Percentiles rank a stretch among this genome's conserved stretches.
Evolutionary conservation across 2,888 invertebrate species (phyloP).

Genomic region (Rhaphigaster nebulosa): DNA sequence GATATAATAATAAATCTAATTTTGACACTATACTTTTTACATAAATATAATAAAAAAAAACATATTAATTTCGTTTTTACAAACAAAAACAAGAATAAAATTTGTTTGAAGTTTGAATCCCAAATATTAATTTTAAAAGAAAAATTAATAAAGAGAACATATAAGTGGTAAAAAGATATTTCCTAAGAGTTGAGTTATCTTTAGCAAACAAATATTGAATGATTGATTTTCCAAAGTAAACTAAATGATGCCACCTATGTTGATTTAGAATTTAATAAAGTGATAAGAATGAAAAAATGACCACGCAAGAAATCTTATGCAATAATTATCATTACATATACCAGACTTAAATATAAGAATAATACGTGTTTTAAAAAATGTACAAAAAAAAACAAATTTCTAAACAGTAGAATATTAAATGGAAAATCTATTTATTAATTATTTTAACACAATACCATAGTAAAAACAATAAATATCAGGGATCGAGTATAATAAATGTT

Average conservation of each 20-base stretch:
- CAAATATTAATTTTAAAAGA: background rate
- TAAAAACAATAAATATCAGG: background rate
- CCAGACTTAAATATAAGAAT: background rate
- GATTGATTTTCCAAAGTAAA: constrained; percentile 58
- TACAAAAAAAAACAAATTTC: background rate
- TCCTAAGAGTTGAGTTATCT: constrained; percentile 55
- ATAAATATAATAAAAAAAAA: background rate
- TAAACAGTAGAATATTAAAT: background rate
- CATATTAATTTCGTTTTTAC: background rate
- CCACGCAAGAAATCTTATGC: constrained; percentile 43
- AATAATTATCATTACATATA: constrained; percentile 19
- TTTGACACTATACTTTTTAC: background rate
- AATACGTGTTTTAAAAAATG: background rate
- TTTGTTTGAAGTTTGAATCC: background rate
- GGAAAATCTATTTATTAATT: background rate
- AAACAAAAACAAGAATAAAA: background rate
- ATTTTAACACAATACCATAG: background rate
- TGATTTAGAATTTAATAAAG: constrained; percentile 58
- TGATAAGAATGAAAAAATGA: constrained; percentile 51
- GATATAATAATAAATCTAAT: background rate
- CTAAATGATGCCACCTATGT: constrained; percentile 56
- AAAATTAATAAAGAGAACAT: constrained; percentile 13
- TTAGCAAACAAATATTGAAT: constrained; percentile 57
- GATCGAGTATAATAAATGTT: background rate
- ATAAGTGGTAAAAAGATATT: constrained; percentile 45